A percentile compares a stretch with the other conserved stretches of the same genome.
Conservation (phyloP, 2,113 vertebrate genomes). For the Onychostoma macrolepis region DNA sequence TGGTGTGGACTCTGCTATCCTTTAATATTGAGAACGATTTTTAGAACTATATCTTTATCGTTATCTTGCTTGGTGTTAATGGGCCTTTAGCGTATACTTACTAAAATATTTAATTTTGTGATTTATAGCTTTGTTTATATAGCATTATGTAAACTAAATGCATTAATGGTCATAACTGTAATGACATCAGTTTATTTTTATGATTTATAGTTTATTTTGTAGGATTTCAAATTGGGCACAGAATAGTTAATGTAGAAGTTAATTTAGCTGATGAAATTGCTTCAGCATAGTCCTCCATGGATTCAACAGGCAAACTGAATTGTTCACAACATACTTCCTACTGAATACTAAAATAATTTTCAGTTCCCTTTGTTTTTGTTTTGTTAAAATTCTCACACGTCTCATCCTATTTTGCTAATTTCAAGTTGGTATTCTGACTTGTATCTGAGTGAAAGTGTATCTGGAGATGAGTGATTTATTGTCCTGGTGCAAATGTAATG, state of each 20-base stretch:
- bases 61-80: too few relatives aligned
- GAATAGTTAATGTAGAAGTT: background rate
- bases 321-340: background rate
- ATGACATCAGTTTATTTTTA: background rate
- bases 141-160: too few relatives aligned
- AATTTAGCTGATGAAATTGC: background rate
- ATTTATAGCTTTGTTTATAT: too few relatives aligned
- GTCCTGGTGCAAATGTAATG: background rate
- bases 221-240: background rate
- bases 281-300: background rate
- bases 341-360: background rate
- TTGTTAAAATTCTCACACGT: background rate
- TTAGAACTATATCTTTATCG: too few relatives aligned
- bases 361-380: too few relatives aligned
- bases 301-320: background rate
- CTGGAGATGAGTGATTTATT: background rate
- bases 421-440: background rate
- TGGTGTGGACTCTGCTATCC: too few relatives aligned
- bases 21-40: too few relatives aligned
- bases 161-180: too few relatives aligned
- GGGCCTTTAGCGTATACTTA: too few relatives aligned
- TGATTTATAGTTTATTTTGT: background rate
- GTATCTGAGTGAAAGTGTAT: background rate
- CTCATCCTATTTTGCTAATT: background rate
- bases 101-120: too few relatives aligned